phyloP scores from a whole-genome alignment of 1,140 invertebrate genomes.

The Euura lappo region DNA sequence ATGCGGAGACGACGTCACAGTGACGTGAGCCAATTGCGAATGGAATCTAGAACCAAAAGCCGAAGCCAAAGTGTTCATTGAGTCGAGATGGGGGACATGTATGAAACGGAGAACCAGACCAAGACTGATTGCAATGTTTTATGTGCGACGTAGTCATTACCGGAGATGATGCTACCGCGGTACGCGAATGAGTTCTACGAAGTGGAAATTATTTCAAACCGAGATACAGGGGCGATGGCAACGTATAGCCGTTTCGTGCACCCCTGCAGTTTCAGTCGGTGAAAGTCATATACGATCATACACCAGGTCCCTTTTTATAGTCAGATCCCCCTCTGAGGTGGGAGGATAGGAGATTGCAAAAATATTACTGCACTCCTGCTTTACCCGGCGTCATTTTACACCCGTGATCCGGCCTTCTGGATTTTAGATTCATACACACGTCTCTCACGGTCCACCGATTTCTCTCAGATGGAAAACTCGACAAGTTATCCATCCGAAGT shows the following conservation, averaged over 20 bases:
- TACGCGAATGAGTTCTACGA: neutral
- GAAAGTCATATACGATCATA: neutral
- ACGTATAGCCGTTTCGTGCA: too few species aligned
- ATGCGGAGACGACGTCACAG: too few species aligned
- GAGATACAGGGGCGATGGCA: neutral
- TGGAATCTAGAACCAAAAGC: too few species aligned
- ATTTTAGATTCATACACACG: neutral
- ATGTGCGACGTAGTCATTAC: neutral
- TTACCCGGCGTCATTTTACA: neutral
- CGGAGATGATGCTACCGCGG: neutral
- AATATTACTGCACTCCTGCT: neutral
- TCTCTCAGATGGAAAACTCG: neutral
- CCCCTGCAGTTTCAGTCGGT: neutral
- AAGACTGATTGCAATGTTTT: neutral
- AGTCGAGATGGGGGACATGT: too few species aligned
- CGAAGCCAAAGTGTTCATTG: too few species aligned
- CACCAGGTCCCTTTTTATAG: neutral
- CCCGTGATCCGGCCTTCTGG: neutral
- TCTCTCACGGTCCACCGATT: neutral
- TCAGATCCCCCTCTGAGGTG: neutral
- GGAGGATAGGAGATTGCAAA: neutral
- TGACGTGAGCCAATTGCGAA: too few species aligned
- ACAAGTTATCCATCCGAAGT: neutral
- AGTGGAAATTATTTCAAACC: constrained; percentile 5
- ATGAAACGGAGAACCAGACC: neutral